A percentile compares a stretch with the other conserved stretches of the same genome.
Conservation (phyloP, 2,113 vertebrate genomes). For the Nibea coibor region DNA sequence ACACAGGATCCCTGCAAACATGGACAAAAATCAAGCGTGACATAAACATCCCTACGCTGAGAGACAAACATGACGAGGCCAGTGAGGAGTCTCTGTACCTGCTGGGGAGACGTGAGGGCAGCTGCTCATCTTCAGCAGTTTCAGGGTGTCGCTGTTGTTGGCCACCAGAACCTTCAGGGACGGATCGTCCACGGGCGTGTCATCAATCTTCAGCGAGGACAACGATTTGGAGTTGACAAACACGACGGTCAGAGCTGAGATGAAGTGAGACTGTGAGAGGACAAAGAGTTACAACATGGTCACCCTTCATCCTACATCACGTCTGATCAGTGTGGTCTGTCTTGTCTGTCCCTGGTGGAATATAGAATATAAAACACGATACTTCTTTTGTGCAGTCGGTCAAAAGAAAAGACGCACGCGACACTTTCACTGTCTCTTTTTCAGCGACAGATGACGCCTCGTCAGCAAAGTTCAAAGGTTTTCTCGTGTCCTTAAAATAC, state of each 20-base stretch:
- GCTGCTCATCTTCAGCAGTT: slow-evolving; percentile 97
- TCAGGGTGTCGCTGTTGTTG: slow-evolving; percentile 96
- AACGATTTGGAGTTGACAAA: slow-evolving; percentile 99
- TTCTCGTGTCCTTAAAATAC: not conserved
- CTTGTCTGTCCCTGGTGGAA: too few species aligned
- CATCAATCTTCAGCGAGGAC: slow-evolving; percentile 96
- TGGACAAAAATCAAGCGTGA: not conserved
- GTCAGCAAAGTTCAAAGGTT: not conserved
- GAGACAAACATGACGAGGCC: not conserved
- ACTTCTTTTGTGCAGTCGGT: too few species aligned
- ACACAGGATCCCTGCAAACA: slow-evolving; percentile 77
- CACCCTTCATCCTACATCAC: too few species aligned
- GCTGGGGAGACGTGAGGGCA: slow-evolving; percentile 87
- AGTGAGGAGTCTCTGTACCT: slow-evolving; percentile 63
- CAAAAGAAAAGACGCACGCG: too few species aligned
- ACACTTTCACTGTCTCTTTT: not conserved
- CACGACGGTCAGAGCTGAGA: slow-evolving; percentile 97
- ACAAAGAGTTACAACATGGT: not conserved
- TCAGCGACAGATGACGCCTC: not conserved
- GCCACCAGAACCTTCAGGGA: slow-evolving; percentile 97
- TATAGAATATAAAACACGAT: too few species aligned
- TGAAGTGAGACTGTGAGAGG: slow-evolving; percentile 83
- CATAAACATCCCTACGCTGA: not conserved
- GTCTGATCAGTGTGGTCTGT: too few species aligned
- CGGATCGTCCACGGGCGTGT: slow-evolving; percentile 96